Evolutionary conservation across 1,140 invertebrate species (phyloP).

Genomic region (Sycophaga agraensis): DNA sequence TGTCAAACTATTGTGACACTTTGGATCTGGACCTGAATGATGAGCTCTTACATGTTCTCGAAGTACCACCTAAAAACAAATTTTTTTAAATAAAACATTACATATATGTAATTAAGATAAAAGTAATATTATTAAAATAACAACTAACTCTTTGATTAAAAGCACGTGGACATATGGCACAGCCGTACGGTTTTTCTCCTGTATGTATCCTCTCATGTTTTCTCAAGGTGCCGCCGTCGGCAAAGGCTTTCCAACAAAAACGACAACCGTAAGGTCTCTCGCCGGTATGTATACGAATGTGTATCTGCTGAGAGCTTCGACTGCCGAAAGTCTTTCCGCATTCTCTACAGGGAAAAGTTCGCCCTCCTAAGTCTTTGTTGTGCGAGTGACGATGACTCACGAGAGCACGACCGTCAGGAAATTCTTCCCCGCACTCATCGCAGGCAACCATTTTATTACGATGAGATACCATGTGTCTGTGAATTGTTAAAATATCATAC

Average conservation of each 20-base stretch:
- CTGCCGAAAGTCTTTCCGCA: conserved; percentile 84
- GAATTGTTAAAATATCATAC: not conserved
- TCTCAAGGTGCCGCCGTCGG: conserved; percentile 93
- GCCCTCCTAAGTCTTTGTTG: conserved; percentile 61
- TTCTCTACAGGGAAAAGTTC: conserved; percentile 80
- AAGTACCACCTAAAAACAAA: conserved; percentile 65
- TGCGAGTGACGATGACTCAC: conserved; percentile 72
- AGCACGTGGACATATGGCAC: conserved; percentile 87
- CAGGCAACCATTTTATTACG: conserved; percentile 70
- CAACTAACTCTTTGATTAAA: conserved; percentile 73
- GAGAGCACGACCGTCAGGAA: conserved; percentile 68
- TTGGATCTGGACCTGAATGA: conserved; percentile 74
- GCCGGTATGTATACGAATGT: conserved; percentile 84
- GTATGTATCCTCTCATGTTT: conserved; percentile 98
- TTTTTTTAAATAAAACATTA: conserved; percentile 13
- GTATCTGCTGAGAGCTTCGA: conserved; percentile 89
- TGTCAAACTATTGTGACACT: conserved; percentile 57
- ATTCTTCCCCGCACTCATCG: conserved; percentile 71
- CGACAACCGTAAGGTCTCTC: conserved; percentile 86
- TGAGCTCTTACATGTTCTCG: conserved; percentile 80
- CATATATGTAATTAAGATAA: no score
- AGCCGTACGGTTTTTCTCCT: conserved; percentile 93
- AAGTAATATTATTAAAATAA: no score
- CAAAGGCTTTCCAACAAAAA: conserved; percentile 99
- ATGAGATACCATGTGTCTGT: conserved; percentile 68